Conservation (phyloP, 2,888 invertebrate genomes). For the Drosophila pseudotalamancana region DNA sequence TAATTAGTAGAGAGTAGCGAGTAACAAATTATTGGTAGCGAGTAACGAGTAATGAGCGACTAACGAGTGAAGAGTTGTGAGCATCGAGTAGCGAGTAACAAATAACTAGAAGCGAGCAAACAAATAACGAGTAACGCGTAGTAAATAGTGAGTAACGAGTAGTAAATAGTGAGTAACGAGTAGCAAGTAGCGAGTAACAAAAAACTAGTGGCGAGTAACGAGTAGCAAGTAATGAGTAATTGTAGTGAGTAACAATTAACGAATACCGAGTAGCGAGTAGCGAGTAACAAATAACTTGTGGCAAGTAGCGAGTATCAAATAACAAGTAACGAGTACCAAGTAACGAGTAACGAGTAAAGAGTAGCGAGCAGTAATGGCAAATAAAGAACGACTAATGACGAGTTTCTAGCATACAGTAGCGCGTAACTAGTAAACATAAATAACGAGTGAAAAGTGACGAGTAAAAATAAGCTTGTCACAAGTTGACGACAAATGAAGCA, state of each 20-base stretch:
- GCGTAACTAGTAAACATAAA: too few relatives aligned
- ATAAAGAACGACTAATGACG: too few relatives aligned
- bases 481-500: too few relatives aligned
- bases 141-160: neutral
- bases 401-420: too few relatives aligned
- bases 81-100: neutral
- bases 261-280: too few relatives aligned
- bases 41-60: neutral
- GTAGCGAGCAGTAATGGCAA: too few relatives aligned
- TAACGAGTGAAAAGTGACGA: too few relatives aligned
- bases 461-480: too few relatives aligned
- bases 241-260: too few relatives aligned
- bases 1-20: neutral
- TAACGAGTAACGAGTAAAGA: neutral
- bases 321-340: neutral
- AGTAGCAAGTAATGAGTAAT: neutral
- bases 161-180: neutral
- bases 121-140: too few relatives aligned
- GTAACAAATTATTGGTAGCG: neutral
- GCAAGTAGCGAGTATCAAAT: neutral
- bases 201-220: neutral
- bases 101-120: neutral
- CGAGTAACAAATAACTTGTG: too few relatives aligned
- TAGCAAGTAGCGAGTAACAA: too few relatives aligned
- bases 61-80: neutral